These are phyloP conservation scores for Scophthalmus maximus DNA, from an alignment of 2,113 vertebrate genomes.

Conservation along the genomic window DNA sequence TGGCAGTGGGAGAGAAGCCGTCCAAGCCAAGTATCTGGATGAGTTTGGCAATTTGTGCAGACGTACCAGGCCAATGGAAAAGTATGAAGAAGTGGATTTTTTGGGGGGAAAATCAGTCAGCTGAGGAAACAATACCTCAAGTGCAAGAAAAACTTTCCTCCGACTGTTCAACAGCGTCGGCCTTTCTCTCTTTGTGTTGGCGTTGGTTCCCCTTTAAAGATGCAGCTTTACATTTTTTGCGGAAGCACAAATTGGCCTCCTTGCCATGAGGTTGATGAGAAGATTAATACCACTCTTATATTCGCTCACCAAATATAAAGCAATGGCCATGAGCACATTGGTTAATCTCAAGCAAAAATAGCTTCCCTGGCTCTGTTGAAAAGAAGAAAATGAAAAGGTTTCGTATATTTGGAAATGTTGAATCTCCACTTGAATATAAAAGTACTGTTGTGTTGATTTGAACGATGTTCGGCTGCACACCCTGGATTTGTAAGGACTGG, in stretches of 20 bases:
- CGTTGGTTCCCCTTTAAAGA: neutral
- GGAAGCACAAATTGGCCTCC: neutral
- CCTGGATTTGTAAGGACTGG: neutral
- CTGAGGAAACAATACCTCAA: conserved; percentile 37
- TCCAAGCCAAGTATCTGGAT: conserved; percentile 40
- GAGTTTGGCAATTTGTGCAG: conserved; percentile 38
- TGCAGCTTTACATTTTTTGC: neutral
- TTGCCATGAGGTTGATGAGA: neutral
- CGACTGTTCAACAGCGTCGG: neutral
- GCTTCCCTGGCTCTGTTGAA: neutral
- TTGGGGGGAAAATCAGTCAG: conserved; percentile 23
- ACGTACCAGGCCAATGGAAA: conserved; percentile 50
- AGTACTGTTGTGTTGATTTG: neutral
- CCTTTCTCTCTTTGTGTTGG: neutral
- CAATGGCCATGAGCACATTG: too few species aligned
- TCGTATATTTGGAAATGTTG: neutral
- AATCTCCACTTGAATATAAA: too few species aligned
- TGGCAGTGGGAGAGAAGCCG: conserved; percentile 45
- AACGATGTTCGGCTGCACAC: neutral
- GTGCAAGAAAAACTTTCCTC: neutral
- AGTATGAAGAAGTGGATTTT: conserved; percentile 24
- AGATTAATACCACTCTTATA: neutral
- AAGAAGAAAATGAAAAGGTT: neutral
- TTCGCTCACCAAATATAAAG: too few species aligned
- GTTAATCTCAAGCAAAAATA: too few species aligned